phyloP scores from a whole-genome alignment of 2,797 vertebrate species.

The Coracias cyanogaster region DNA sequence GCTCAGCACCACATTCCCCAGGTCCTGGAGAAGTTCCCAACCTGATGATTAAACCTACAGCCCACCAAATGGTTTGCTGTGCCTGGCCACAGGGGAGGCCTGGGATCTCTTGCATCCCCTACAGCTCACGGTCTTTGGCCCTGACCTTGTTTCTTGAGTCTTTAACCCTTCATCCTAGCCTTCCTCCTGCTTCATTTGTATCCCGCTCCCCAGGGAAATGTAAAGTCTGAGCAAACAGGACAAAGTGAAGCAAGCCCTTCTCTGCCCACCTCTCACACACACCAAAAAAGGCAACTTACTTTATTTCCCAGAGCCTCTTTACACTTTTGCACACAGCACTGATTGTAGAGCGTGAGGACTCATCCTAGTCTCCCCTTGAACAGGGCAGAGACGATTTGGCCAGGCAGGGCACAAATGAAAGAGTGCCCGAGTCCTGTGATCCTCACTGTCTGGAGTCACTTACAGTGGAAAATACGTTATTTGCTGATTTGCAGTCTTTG shows the following conservation, averaged over 20 bases:
- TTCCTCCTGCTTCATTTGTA: not conserved
- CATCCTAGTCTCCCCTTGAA: not conserved
- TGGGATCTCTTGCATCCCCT: constrained; percentile 16
- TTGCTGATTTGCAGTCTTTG: not conserved
- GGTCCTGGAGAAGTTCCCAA: not conserved
- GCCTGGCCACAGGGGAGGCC: not conserved
- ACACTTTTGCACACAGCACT: not conserved
- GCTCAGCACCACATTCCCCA: not conserved
- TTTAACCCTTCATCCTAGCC: not conserved
- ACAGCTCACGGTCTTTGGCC: not conserved
- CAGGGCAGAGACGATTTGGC: not conserved
- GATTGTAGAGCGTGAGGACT: not conserved
- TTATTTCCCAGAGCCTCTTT: not conserved
- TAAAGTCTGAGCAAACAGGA: not conserved
- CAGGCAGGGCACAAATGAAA: not conserved
- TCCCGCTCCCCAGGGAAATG: constrained; percentile 4
- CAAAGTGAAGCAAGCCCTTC: not conserved
- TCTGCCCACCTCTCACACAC: not conserved
- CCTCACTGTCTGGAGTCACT: not conserved
- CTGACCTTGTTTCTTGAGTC: constrained; percentile 4
- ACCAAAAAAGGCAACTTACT: not conserved
- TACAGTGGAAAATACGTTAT: not conserved
- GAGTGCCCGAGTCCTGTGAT: not conserved
- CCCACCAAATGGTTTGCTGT: not conserved
- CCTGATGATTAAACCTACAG: not conserved